These are phyloP conservation scores for Nephrotoma appendiculata DNA, from an alignment of 2,888 invertebrate species.

Conservation along the genomic window DNA sequence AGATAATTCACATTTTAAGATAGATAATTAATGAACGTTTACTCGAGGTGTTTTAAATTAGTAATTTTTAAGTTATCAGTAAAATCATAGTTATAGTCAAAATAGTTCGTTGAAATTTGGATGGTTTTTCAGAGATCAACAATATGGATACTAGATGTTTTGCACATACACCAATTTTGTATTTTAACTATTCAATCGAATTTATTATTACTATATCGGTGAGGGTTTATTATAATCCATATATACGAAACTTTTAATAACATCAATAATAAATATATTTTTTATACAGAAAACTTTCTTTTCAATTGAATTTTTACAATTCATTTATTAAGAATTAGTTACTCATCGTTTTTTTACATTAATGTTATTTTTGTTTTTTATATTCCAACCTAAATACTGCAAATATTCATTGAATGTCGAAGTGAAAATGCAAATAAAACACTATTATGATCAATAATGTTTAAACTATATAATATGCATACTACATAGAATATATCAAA, in stretches of 20 bases:
- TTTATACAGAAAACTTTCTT: background rate
- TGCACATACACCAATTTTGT: too few species aligned
- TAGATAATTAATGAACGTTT: too few species aligned
- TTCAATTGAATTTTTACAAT: background rate
- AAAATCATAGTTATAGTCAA: too few species aligned
- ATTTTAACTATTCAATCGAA: too few species aligned
- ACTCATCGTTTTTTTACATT: background rate
- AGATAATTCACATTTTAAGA: too few species aligned
- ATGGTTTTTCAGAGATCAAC: too few species aligned
- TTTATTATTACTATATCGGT: too few species aligned
- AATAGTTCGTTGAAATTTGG: too few species aligned
- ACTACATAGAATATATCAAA: background rate
- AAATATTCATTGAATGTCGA: background rate
- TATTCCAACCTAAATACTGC: background rate
- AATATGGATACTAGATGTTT: too few species aligned
- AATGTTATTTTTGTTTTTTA: background rate
- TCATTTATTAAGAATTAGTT: background rate
- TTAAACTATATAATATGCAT: background rate
- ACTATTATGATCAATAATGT: background rate
- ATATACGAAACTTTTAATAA: background rate
- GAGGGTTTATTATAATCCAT: background rate
- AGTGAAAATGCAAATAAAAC: background rate
- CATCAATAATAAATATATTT: background rate
- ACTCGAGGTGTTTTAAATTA: too few species aligned
- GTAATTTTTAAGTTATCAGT: too few species aligned